Base-by-base conservation (phyloP, 2,888 invertebrate genomes). In the Orthosia gothica region DNA sequence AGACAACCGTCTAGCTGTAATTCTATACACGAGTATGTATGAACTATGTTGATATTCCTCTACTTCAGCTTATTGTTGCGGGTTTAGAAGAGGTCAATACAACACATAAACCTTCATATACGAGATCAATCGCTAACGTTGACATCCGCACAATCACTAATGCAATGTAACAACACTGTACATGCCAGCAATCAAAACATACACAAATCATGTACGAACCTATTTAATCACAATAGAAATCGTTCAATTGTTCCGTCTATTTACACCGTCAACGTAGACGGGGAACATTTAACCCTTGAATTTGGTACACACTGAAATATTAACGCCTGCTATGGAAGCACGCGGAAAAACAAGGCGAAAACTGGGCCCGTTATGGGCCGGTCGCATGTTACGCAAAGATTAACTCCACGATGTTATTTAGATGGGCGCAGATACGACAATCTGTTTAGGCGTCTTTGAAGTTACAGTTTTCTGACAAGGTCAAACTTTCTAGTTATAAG, bases 321-420 rank as follows among this genome's bases (percentile, higher is more conserved):
- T 96, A 96, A 96, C 94, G 94, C 92, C 89, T 89, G 92, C 93
- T 94, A 94, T 96, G 93, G 95, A 93, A 93, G 93, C 93, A 93
- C 93, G 94, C 94, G 95, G 95, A 96, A 96, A 96, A 96, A 96
- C 96, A 96, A 96, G 95, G 95, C 94, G 93, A 95, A 96, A 95
- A 95, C 94, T 94, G 94, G 93, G 90, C 90, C 94, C 92, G 95
- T 93, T 95, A 94, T 94, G 94, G 95, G 94, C 94, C 94, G 93
- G 95, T 95, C 95, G 95, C 95, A 93, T 93, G 93, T 90, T 79
- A 79, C 70, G 40, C 96, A 96, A 91, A 96, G 96, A 96, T 88
- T 92, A 96, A 87, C 75, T 80, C 70, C 45, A 70, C 75, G 64
- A 77, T 84, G 73, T 71, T 80, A 87, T 87, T 86, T 81, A 82